These are phyloP conservation scores for Nyctereutes procyonoides DNA, from an alignment of 2,113 vertebrate species.

Conservation along the genomic window DNA sequence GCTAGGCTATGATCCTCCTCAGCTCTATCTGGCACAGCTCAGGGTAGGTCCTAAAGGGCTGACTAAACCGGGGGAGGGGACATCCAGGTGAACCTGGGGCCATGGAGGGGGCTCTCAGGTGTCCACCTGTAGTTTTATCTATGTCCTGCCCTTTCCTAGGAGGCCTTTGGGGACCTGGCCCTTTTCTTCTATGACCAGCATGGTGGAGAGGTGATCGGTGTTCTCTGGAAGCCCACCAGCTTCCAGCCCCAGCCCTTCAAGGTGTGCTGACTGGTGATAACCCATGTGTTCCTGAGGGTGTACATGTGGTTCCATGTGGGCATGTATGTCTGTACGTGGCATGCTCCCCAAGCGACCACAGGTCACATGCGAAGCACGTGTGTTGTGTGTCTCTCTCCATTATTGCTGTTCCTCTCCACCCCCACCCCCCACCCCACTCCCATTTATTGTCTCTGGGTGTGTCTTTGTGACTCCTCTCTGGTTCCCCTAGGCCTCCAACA, in stretches of 20 bases:
- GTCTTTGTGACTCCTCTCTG: background rate
- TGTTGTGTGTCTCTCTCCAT: background rate
- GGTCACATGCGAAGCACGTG: background rate
- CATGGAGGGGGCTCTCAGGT: background rate
- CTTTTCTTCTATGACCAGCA: constrained; percentile 96
- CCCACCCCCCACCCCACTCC: no score
- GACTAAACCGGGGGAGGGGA: background rate
- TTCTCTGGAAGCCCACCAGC: constrained; percentile 96
- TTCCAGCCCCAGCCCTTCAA: constrained; percentile 94
- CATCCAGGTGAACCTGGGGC: background rate
- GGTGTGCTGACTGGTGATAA: constrained; percentile 83
- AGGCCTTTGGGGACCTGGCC: constrained; percentile 92
- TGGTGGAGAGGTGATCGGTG: constrained; percentile 94
- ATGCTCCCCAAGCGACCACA: background rate
- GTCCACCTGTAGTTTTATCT: background rate
- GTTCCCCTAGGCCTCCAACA: constrained; percentile 88
- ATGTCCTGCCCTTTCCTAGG: constrained; percentile 84
- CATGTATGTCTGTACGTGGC: accelerated
- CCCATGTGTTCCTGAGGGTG: background rate
- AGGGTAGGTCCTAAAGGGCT: constrained; percentile 86
- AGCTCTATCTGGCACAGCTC: constrained; percentile 92
- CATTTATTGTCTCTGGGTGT: background rate
- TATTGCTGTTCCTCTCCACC: background rate
- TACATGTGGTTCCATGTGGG: accelerated
- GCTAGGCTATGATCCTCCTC: constrained; percentile 93